These are phyloP conservation scores for Poecilia gillii DNA, from an alignment of 2,797 vertebrate species.

Conservation along the genomic window DNA sequence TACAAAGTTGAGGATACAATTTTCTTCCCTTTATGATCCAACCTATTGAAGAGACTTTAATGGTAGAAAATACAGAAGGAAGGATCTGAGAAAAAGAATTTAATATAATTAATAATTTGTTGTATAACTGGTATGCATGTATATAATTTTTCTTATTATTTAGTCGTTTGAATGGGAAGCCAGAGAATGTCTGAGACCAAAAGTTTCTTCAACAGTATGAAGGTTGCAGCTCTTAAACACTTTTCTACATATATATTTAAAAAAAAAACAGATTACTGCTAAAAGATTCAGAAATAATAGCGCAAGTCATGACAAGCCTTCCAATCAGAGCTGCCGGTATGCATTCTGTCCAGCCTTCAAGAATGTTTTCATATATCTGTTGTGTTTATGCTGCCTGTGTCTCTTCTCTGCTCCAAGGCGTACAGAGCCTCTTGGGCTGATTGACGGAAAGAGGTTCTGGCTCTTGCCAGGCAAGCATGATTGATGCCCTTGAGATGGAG, in stretches of 20 bases:
- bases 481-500: constrained; percentile 67
- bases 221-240: constrained; percentile 12
- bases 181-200: background rate
- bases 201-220: background rate
- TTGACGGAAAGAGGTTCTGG: constrained; percentile 66
- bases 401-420: constrained; percentile 46
- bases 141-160: background rate
- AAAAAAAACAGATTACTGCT: constrained; percentile 36
- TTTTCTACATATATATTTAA: background rate
- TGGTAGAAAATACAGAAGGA: constrained; percentile 9
- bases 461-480: constrained; percentile 66
- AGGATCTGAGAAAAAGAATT: background rate
- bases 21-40: background rate
- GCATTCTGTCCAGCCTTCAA: constrained; percentile 56
- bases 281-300: constrained; percentile 49
- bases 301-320: constrained; percentile 51
- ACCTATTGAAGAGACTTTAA: no score
- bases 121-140: background rate
- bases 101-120: background rate
- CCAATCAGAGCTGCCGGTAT: constrained; percentile 60
- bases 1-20: background rate
- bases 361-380: constrained; percentile 67
- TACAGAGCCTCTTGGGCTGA: constrained; percentile 57
- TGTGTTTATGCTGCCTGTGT: constrained; percentile 64
- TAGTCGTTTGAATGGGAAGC: background rate